A percentile compares a stretch with the other conserved stretches of the same genome.
Conservation (phyloP, 2,113 vertebrate genomes). For the Myotis yumanensis region DNA sequence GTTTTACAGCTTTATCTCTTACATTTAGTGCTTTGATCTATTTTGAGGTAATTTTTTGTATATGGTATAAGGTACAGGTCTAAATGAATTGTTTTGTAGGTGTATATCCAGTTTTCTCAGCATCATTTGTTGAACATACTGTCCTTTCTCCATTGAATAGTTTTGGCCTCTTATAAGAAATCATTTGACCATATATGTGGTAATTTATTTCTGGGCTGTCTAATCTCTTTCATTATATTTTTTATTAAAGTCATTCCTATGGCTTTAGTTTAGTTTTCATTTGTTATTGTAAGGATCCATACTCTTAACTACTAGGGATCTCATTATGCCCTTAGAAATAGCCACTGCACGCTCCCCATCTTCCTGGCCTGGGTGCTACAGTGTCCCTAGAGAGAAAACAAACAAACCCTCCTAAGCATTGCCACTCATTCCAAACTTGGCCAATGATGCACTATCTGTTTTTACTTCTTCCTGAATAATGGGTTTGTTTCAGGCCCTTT, state of each 20-base stretch:
- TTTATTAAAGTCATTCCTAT: not conserved
- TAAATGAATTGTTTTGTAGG: not conserved
- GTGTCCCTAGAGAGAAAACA: not conserved
- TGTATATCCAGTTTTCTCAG: not conserved
- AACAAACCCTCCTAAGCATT: too few relatives aligned
- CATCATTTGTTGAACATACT: not conserved
- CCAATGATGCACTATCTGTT: not conserved
- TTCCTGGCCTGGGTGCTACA: not conserved
- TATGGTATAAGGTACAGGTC: not conserved
- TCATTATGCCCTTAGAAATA: not conserved
- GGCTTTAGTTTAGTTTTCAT: not conserved
- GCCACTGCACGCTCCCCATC: not conserved
- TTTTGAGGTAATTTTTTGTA: slow-evolving; percentile 14
- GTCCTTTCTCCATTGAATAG: not conserved
- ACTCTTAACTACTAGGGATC: not conserved
- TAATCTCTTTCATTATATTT: not conserved
- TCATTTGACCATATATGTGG: not conserved
- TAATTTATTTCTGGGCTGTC: not conserved
- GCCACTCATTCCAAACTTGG: not conserved
- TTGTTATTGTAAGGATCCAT: not conserved
- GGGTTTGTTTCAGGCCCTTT: not conserved
- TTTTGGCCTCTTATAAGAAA: not conserved
- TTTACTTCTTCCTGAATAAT: not conserved
- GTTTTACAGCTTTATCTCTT: not conserved
- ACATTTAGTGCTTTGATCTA: not conserved